Evolutionary conservation across 2,888 invertebrate genomes (phyloP).

Genomic region (Iphiclides podalirius): DNA sequence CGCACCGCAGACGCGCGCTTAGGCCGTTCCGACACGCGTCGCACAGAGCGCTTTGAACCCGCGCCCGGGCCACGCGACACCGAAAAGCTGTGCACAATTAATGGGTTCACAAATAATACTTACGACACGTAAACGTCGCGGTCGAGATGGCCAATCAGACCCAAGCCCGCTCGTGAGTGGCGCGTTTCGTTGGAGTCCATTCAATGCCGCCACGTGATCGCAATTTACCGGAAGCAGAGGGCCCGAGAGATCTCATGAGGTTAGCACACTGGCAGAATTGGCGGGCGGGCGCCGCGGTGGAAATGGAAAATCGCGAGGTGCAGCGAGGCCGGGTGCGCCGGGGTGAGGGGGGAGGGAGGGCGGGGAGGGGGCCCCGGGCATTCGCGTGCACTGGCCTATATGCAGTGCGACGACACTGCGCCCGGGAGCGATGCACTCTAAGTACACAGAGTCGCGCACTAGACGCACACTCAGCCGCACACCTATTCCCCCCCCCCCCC

Average conservation of each 20-base stretch:
- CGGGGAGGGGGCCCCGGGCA: constrained; percentile 54
- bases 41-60: constrained; percentile 37
- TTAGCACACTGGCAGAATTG: constrained; percentile 69
- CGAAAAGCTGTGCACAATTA: constrained; percentile 52
- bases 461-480: constrained; percentile 66
- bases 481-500: constrained; percentile 64
- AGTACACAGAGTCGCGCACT: constrained; percentile 70
- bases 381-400: constrained; percentile 80
- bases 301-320: constrained; percentile 74
- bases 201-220: constrained; percentile 41
- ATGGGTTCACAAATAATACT: constrained; percentile 25
- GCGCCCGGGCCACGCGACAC: constrained; percentile 56
- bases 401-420: constrained; percentile 79
- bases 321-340: constrained; percentile 33
- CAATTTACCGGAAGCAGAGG: constrained; percentile 45
- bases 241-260: constrained; percentile 58
- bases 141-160: no score
- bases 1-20: constrained; percentile 32
- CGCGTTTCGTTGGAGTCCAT: no score
- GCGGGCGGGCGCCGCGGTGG: constrained; percentile 67
- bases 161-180: no score
- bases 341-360: constrained; percentile 28
- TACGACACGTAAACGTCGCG: no score
- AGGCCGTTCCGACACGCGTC: constrained; percentile 39
- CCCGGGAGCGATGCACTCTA: constrained; percentile 78